These are phyloP conservation scores for Crenichthys baileyi DNA, from an alignment of 2,797 vertebrate species.

Conservation along the genomic window DNA sequence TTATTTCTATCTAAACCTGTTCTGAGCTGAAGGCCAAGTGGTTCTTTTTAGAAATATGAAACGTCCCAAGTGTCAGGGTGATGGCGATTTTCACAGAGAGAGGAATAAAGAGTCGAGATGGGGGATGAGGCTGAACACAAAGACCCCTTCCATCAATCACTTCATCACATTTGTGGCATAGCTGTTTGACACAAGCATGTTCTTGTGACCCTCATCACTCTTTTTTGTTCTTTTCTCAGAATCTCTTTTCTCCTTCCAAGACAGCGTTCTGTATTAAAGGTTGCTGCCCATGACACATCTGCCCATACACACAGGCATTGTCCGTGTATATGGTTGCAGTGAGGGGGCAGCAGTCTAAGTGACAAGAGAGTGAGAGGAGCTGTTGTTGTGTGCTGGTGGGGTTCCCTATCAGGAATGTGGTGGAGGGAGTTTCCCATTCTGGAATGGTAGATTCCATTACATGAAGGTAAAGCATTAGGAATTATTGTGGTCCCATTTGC, in stretches of 20 bases:
- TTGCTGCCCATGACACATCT: constrained; percentile 59
- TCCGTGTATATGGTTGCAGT: constrained; percentile 69
- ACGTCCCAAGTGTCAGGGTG: constrained; percentile 10
- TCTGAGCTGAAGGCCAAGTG: constrained; percentile 18
- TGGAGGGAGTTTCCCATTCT: constrained; percentile 61
- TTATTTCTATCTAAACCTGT: constrained; percentile 22
- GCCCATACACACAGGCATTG: constrained; percentile 60
- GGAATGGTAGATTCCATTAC: constrained; percentile 49
- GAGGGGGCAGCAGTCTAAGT: constrained; percentile 69
- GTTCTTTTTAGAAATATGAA: constrained; percentile 13
- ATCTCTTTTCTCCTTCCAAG: constrained; percentile 27
- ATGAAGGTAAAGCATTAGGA: constrained; percentile 30
- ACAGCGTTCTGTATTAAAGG: constrained; percentile 55
- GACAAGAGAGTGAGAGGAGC: constrained; percentile 63
- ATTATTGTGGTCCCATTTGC: background rate
- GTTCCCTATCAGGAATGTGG: constrained; percentile 75
- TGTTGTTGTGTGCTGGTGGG: constrained; percentile 72
- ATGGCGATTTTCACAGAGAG: constrained; percentile 35
- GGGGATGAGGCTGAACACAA: constrained; percentile 40
- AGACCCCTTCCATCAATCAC: constrained; percentile 63
- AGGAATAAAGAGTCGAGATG: background rate
- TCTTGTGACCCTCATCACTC: constrained; percentile 46
- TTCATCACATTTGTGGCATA: constrained; percentile 66
- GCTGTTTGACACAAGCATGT: constrained; percentile 55
- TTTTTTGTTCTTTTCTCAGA: constrained; percentile 5